Conservation (phyloP, 1,140 invertebrate genomes). For the Archivesica marissinica region DNA sequence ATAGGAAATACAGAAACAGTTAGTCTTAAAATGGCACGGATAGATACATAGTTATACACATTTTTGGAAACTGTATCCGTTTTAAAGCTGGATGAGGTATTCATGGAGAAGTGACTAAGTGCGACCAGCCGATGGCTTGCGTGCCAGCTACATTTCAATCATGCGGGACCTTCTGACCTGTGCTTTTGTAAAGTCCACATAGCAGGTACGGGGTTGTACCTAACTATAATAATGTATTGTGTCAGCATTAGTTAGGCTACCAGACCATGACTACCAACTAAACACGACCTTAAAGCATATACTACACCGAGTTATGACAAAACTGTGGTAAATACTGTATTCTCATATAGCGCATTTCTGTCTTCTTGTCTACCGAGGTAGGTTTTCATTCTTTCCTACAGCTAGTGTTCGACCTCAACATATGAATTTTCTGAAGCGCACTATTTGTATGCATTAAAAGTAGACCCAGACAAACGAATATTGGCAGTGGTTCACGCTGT, state of each 20-base stretch:
- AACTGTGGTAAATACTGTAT: not conserved
- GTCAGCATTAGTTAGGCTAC: conserved; percentile 56
- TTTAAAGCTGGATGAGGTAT: not conserved
- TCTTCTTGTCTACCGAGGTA: no score
- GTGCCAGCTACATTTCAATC: conserved; percentile 59
- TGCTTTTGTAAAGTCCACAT: conserved; percentile 45
- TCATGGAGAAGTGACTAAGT: conserved; percentile 48
- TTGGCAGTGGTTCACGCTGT: no score
- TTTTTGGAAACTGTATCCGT: conserved; percentile 12
- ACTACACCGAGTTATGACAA: not conserved
- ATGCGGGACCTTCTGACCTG: conserved; percentile 42
- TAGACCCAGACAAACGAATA: not conserved
- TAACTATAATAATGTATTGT: conserved; percentile 59
- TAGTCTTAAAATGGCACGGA: conserved; percentile 1
- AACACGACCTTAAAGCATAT: conserved; percentile 29
- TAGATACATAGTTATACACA: conserved; percentile 17
- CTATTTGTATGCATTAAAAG: no score
- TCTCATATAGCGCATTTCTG: no score
- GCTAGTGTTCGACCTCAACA: no score
- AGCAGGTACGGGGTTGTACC: conserved; percentile 63
- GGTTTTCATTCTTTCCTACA: no score
- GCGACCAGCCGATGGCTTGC: conserved; percentile 9
- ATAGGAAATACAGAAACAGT: not conserved
- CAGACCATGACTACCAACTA: conserved; percentile 55
- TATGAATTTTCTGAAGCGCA: no score